Base-by-base conservation (phyloP, 2,888 invertebrate species). In the Andrena haemorrhoa region DNA sequence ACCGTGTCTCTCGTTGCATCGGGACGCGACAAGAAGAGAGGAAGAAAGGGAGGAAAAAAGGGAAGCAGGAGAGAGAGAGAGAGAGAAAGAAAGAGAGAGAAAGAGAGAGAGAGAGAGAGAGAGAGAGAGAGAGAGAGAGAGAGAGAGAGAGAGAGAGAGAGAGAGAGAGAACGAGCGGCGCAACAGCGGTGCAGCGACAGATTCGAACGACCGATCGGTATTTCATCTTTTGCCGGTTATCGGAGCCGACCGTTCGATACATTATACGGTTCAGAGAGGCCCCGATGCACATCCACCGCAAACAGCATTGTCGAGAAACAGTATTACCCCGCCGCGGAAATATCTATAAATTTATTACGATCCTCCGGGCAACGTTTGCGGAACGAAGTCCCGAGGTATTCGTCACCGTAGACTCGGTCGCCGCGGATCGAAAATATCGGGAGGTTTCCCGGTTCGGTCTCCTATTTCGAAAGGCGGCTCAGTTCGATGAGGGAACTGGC, bases 311-410 rank as follows among this genome's bases (percentile, higher is more conserved):
- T 66, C 75, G 74, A 31, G 58, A 66, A 10, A 26, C 35, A 41
- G 31, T 31, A 75, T 66, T 64, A 74, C 74, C 49, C 66, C 1
- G 20, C 56, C 23, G 23, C 10, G 51, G 47, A 53, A 66, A 68
- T 66, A 61, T 78, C 66, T 56, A 61, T 68, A 77, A 77, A 74
- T 78, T 78, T 78, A 75, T 75, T 75, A 75, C 47, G 60, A 51
- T 60, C 16, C 53, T 68, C 75, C 31, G 53, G 58, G 23, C 29
- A 26, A 47, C 58, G 63, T 76, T 72, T 49, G 65, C 35, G 49
- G 66, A 65, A 41, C 75, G 58, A 41, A 73, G 65, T 74, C 41
- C 3, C 5, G 6, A 2, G 41, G 53, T 78, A 75, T 78, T 75
- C 68, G 68, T 68, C 78, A 61, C 51, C 61, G 5, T 66, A 61